Base-by-base conservation (phyloP, 2,113 vertebrate species). In the Symphodus melops region DNA sequence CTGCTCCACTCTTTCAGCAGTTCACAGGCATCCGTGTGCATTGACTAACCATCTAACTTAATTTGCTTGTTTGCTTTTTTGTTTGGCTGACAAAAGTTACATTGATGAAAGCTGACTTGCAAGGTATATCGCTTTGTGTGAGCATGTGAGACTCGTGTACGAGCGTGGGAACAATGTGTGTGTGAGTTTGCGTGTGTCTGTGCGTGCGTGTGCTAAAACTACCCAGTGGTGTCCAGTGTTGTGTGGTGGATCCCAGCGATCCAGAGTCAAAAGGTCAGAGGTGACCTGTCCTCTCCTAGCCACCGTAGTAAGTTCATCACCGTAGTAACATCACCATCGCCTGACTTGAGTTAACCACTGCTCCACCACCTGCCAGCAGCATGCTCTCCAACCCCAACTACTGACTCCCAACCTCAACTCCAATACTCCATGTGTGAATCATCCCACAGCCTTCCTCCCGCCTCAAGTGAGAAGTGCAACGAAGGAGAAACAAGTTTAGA, bases 81-180 rank as follows among this genome's bases (percentile, higher is more conserved):
- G 94, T 97, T 98, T 95, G 91, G 96, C 96, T 95, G 95, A 95
- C 97, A 98, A 98, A 94, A 98, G 97, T 99, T 97, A 95, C 98
- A 97, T 97, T 99, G 98, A 98, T 97, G 98, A 99, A 98, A 98
- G 98, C 98, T 99, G 97, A 99, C 96, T 97, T 98, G 97, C 96
- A 99, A 99, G 98, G 98, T 99, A 99, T 96, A 98, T 96, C 95
- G 95, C 86, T 94, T 91, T 92, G 85, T 95, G 91, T 96, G 84
- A 96, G 95, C 97, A 92, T 92, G 77, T 94, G 94, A 94, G 94
- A 95, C 95, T 77, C 39, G 72, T 83, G 75, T 82, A 48, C 48
- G 72, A 72, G 64, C 55, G 67, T 55, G 60, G 9, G 33, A 8
- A 68, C 44, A 42, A 53, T 56, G 71, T 61, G 79, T 61, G 79